Base-by-base conservation (phyloP, 2,113 vertebrate species). In the Alectura lathami region DNA sequence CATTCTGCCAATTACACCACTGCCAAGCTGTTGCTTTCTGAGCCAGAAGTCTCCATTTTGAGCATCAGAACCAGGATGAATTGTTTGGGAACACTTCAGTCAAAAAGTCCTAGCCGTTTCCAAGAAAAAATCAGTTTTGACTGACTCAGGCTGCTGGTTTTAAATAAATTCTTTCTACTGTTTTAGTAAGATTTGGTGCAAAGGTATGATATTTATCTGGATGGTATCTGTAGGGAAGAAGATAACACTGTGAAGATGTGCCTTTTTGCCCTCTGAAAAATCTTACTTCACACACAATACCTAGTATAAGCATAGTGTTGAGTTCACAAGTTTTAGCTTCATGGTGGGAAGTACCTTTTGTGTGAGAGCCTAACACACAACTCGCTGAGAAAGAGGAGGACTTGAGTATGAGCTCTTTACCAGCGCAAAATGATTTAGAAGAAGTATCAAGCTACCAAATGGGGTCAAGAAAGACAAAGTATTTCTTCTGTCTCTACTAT, bases 311-410 rank as follows among this genome's bases (percentile, higher is more conserved):
- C 1, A n/a, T 40, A 45, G 53, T 8, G 20, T 14, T 0, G 1
- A 85, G 36, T 85, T 89, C 53, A 63, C 42, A 91, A 91, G 45
- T 64, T 93, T 40, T 43, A 60, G 57, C 75, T 80, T 76, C 36
- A 24, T 20, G 59, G n/a, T 42, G 40, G 57, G 67, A 80, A 85
- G n/a, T 36, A 64, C 21, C 24, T 88, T 95, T 89, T 93, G 36
- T 73, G 36, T 9, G 18, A 84, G 22, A 85, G 48, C 32, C 64
- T 64, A 84, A 82, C 15, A 30, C 14, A 38, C 6, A 70, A 26
- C 0, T 0, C 27, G 32, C 69, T 85, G 70, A 87, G 84, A 68
- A 89, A 76, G 42, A 8, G 3, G 26, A 91, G 84, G 74, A 30
- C 62, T 78, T 78, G 11, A 69, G 53, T 13, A 73, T 0, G 0